phyloP scores from a whole-genome alignment of 2,888 invertebrate genomes.

The Tipula unca region DNA sequence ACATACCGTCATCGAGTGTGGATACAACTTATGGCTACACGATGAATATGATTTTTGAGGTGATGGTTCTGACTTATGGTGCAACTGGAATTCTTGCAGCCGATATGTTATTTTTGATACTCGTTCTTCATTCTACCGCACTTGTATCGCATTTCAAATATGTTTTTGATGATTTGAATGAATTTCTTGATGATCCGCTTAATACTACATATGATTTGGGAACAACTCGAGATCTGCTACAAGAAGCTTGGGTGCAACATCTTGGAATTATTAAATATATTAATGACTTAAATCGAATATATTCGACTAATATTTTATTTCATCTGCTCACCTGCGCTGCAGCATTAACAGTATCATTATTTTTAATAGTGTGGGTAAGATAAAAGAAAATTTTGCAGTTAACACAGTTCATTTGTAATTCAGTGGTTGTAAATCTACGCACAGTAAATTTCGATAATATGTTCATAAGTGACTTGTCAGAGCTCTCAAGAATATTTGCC shows the following conservation, averaged over 20 bases:
- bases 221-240: not conserved
- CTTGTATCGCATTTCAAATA: not conserved
- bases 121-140: not conserved
- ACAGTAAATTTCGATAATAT: too few relatives aligned
- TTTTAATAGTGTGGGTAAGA: not conserved
- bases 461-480: too few relatives aligned
- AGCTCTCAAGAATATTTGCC: too few relatives aligned
- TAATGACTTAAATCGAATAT: not conserved
- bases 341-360: not conserved
- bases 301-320: not conserved
- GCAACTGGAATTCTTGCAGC: not conserved
- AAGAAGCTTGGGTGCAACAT: not conserved
- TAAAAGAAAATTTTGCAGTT: too few relatives aligned
- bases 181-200: not conserved
- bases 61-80: not conserved
- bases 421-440: too few relatives aligned
- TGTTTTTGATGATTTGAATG: not conserved
- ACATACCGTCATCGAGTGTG: not conserved
- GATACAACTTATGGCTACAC: not conserved
- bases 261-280: not conserved
- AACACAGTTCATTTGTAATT: too few relatives aligned
- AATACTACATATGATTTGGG: not conserved
- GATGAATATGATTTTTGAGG: not conserved
- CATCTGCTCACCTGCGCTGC: not conserved
- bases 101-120: not conserved